Percentiles rank a stretch among this genome's conserved stretches.
phyloP scores from a whole-genome alignment of 2,797 vertebrate genomes.

The Clarias laeviceps region DNA sequence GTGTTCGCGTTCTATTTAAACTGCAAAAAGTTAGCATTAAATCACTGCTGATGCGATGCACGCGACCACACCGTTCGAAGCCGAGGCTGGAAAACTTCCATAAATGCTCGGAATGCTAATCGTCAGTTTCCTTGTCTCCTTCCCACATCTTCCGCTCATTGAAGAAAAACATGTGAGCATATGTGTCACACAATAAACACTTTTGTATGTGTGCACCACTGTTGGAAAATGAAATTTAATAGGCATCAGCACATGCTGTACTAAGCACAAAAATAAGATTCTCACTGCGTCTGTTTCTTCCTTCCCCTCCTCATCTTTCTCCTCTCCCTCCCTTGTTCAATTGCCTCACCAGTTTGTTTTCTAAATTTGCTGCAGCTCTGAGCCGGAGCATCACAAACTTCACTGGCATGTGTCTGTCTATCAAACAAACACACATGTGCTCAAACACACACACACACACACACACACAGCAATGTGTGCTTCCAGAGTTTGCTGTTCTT shows the following conservation, averaged over 20 bases:
- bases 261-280: constrained; percentile 18
- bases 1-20: background rate
- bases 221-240: constrained; percentile 32
- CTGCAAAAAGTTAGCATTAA: constrained; percentile 4
- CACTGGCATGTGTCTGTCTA: constrained; percentile 23
- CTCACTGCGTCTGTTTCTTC: background rate
- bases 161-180: background rate
- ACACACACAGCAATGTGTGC: background rate
- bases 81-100: constrained; percentile 13
- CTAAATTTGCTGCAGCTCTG: constrained; percentile 31
- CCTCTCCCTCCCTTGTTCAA: background rate
- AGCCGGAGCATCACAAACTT: constrained; percentile 9
- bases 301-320: background rate
- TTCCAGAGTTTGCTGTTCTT: background rate
- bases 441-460: background rate
- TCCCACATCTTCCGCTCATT: background rate
- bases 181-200: constrained; percentile 23
- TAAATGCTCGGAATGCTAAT: constrained; percentile 17
- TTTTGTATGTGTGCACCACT: constrained; percentile 20
- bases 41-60: background rate
- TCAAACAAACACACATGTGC: constrained; percentile 9
- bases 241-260: constrained; percentile 32
- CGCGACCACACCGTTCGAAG: background rate
- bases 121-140: constrained; percentile 6
- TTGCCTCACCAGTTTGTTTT: constrained; percentile 20